Percentiles rank a stretch among this genome's conserved stretches.
These are phyloP conservation scores for Lasius platythorax DNA, from an alignment of 2,888 invertebrate species.

Conservation along the genomic window DNA sequence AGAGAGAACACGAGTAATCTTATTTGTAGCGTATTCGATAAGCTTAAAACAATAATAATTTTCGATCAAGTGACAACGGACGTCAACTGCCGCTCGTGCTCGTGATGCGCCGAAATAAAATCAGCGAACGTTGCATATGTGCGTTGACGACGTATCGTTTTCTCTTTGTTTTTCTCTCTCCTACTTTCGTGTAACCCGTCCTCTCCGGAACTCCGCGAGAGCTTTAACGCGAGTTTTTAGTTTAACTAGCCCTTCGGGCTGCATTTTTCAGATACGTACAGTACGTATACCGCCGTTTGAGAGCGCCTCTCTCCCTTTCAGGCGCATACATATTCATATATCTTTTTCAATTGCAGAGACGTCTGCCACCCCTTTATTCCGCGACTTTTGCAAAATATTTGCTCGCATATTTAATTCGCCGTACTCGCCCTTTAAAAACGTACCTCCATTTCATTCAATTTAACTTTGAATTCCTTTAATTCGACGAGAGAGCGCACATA, in stretches of 20 bases:
- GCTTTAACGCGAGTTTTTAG: conserved; percentile 57
- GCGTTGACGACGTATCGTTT: conserved; percentile 37
- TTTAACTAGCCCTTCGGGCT: conserved; percentile 55
- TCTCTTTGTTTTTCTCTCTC: conserved; percentile 11
- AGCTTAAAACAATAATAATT: conserved; percentile 58
- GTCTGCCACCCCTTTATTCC: conserved; percentile 27
- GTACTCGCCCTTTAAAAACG: conserved; percentile 16
- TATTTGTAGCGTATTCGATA: conserved; percentile 50
- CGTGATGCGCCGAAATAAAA: conserved; percentile 58
- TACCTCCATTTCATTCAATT: conserved; percentile 25
- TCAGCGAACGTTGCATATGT: conserved; percentile 44
- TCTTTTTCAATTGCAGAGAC: conserved; percentile 45
- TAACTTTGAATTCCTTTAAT: conserved; percentile 38
- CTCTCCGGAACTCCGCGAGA: conserved; percentile 4
- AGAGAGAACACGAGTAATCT: conserved; percentile 17
- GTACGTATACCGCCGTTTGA: conserved; percentile 20
- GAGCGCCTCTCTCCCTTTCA: conserved; percentile 12
- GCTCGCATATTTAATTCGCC: conserved; percentile 44
- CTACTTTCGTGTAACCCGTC: not conserved
- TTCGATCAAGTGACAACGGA: conserved; percentile 53
- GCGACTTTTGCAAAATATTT: conserved; percentile 52
- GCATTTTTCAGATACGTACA: conserved; percentile 46
- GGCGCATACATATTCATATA: conserved; percentile 47
- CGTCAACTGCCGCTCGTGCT: conserved; percentile 57
- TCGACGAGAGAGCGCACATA: not conserved